Base-by-base conservation (phyloP, 2,797 vertebrate genomes). In the Leptodactylus fallax region DNA sequence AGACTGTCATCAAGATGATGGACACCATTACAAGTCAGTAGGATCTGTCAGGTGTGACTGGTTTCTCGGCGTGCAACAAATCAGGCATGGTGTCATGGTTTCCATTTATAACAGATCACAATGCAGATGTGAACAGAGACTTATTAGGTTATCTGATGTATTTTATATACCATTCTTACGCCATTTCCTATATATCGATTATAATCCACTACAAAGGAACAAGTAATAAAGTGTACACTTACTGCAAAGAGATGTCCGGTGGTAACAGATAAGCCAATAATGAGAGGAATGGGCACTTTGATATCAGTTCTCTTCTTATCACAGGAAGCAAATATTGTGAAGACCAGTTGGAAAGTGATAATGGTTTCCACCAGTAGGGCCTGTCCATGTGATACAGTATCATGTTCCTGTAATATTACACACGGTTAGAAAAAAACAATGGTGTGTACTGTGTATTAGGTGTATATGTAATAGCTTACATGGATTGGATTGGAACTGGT, bases 201-300 rank as follows among this genome's bases (percentile, higher is more conserved):
- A n/a, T 49, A 74, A 49, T 47, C 45, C 25, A 16, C 25, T 27
- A 13, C 3, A 25, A n/a, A n/a, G n/a, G n/a, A n/a, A 69, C 36
- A 36, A 2, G 36, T 36, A 1, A 14, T 58, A 23, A 49, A 63
- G 11, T 49, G 19, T 79, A 25, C 36, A 87, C 89, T 90, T 86
- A 90, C 89, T 47, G 89, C 89, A 86, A 90, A 90, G 6, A 90
- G 87, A 27, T 90, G 89, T 72, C 89, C 89, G 7, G 85, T 86
- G 11, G 84, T 88, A 17, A 90, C 89, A 1, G 89, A 88, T 0
- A 90, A 6, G 13, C 89, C 89, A 51, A 90, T 90, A 56, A 90
- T 90, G 58, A 90, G 89, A 69, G 89, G 86, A 67, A 87, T 79
- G 25, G 89, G 89, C 19, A 88, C 87, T 63, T 85, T 88, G 45